Conservation (phyloP, 2,113 vertebrate species). For the Paramisgurnus dabryanus region DNA sequence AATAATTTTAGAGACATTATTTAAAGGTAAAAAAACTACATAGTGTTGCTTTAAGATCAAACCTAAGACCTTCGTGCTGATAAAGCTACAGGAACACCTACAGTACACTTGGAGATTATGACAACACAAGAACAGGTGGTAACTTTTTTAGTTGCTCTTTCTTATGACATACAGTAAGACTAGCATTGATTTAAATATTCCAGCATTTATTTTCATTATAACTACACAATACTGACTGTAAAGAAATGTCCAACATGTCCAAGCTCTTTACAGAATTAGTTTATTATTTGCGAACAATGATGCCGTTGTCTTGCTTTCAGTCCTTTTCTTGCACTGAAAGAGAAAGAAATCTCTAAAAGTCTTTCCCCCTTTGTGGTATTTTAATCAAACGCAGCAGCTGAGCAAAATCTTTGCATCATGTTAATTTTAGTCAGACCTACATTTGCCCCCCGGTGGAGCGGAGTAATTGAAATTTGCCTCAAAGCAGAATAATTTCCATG, state of each 20-base stretch:
- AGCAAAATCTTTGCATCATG: slow-evolving; percentile 38
- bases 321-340: slow-evolving; percentile 1
- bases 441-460: slow-evolving; percentile 30
- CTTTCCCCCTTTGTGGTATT: slow-evolving; percentile 41
- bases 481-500: slow-evolving; percentile 54
- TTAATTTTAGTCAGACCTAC: slow-evolving; percentile 41
- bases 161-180: too few relatives aligned
- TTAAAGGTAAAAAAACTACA: too few relatives aligned
- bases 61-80: too few relatives aligned
- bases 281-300: not conserved
- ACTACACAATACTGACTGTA: not conserved
- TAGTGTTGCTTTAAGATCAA: too few relatives aligned
- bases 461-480: slow-evolving; percentile 54
- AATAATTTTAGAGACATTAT: too few relatives aligned
- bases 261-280: not conserved
- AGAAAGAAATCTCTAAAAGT: slow-evolving; percentile 45
- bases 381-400: slow-evolving; percentile 42
- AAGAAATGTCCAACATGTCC: not conserved
- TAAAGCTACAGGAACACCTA: too few relatives aligned
- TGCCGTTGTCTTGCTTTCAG: not conserved
- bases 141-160: too few relatives aligned
- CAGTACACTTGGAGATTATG: too few relatives aligned
- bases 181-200: too few relatives aligned
- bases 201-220: not conserved
- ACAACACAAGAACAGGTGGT: too few relatives aligned